Conservation (phyloP, 1,140 invertebrate genomes). For the Trichonephila clavata region DNA sequence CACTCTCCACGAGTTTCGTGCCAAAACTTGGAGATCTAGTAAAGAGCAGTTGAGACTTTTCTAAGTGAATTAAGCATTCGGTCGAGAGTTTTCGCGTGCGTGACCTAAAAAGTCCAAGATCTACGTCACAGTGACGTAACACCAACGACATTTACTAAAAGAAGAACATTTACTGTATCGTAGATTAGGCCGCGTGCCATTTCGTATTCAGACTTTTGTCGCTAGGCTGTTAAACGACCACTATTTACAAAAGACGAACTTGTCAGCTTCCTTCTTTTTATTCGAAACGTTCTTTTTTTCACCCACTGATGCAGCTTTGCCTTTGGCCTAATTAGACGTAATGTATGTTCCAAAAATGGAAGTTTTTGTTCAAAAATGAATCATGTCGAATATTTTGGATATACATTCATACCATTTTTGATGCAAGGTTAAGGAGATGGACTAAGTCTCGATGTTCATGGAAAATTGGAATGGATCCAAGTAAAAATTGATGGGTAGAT, state of each 20-base stretch:
- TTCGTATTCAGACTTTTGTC: slow-evolving; percentile 28
- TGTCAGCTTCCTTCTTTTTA: slow-evolving; percentile 21
- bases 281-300: slow-evolving; percentile 25
- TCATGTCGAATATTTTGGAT: not conserved
- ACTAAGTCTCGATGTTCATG: not conserved
- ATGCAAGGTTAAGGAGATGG: not conserved
- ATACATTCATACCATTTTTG: not conserved
- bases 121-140: slow-evolving; percentile 46
- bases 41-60: slow-evolving; percentile 15
- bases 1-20: not conserved
- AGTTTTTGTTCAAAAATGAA: not conserved
- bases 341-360: not conserved
- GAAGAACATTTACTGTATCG: slow-evolving; percentile 32
- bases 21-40: slow-evolving; percentile 44
- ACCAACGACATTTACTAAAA: slow-evolving; percentile 17
- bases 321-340: slow-evolving; percentile 32
- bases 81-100: slow-evolving; percentile 29
- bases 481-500: not conserved
- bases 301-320: not conserved
- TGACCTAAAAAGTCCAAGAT: slow-evolving; percentile 65
- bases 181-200: slow-evolving; percentile 58
- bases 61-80: slow-evolving; percentile 60
- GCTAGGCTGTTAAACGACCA: not conserved
- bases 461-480: not conserved
- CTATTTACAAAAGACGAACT: slow-evolving; percentile 41